Percentiles rank a stretch among this genome's conserved stretches.
Evolutionary conservation across 2,888 invertebrate species (phyloP).

Genomic region (Xestia rhomboidea): DNA sequence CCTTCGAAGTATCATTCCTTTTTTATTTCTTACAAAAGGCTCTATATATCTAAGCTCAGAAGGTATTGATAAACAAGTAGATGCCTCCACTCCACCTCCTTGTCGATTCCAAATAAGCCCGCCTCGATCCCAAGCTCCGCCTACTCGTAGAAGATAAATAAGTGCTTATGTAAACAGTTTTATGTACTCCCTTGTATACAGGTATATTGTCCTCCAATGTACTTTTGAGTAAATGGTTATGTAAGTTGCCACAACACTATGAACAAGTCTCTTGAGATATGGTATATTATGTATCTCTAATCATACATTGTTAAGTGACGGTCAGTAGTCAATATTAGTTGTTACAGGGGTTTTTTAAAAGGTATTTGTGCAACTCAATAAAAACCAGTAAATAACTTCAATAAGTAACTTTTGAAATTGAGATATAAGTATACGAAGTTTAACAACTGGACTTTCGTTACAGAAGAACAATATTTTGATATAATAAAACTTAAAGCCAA

Average conservation of each 20-base stretch:
- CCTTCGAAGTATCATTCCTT: not conserved
- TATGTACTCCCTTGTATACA: conserved; percentile 81
- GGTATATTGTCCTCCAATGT: conserved; percentile 73
- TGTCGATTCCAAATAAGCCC: conserved; percentile 89
- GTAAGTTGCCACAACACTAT: conserved; percentile 52
- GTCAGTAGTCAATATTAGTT: not conserved
- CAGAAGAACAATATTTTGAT: conserved; percentile 45
- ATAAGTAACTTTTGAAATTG: not conserved
- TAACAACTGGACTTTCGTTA: conserved; percentile 30
- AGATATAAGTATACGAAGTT: not conserved
- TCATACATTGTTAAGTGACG: conserved; percentile 7
- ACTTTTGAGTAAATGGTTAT: conserved; percentile 55
- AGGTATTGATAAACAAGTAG: conserved; percentile 83
- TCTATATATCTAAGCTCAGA: conserved; percentile 28
- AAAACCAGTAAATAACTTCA: not conserved
- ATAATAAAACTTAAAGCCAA: conserved; percentile 37
- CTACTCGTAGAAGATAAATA: conserved; percentile 87
- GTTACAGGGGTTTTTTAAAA: not conserved
- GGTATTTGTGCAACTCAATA: not conserved
- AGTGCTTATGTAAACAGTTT: conserved; percentile 84
- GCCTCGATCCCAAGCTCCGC: conserved; percentile 88
- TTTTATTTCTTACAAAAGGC: conserved; percentile 11
- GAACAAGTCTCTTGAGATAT: conserved; percentile 22
- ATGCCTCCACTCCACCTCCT: conserved; percentile 86
- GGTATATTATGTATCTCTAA: conserved; percentile 27